phyloP scores from a whole-genome alignment of 2,113 vertebrate genomes.

The Leiothrix lutea region DNA sequence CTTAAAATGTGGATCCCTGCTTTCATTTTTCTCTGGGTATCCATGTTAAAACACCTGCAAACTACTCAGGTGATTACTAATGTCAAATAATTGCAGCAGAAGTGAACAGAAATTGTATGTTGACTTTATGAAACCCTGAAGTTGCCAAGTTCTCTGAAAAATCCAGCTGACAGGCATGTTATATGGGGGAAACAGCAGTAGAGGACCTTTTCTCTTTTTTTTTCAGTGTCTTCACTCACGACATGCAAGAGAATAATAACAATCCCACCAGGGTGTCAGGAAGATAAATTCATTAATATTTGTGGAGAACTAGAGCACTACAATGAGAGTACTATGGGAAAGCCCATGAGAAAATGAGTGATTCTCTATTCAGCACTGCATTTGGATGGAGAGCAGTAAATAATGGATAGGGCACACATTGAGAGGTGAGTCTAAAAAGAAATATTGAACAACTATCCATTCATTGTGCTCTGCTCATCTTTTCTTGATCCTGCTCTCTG shows the following conservation, averaged over 20 bases:
- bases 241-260: neutral
- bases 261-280: neutral
- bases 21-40: neutral
- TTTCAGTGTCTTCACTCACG: neutral
- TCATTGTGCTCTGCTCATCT: neutral
- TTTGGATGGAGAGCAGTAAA: constrained; percentile 11
- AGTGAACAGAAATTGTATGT: neutral
- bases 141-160: neutral
- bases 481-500: neutral
- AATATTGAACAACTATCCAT: neutral
- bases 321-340: neutral
- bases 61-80: neutral
- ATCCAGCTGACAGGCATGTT: neutral
- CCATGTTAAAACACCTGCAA: neutral
- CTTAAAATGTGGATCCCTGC: neutral
- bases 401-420: neutral
- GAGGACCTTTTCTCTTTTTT: neutral
- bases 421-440: neutral
- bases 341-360: constrained; percentile 11
- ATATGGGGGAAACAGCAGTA: neutral
- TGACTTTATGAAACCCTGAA: neutral
- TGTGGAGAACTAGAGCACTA: neutral
- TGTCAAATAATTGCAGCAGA: neutral
- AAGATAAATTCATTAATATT: constrained; percentile 25
- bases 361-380: neutral